Evolutionary conservation across 2,113 vertebrate species (phyloP), one percentile per base, ranked within the genome.

Genomic region (Campylorhamphus procurvoides): DNA sequence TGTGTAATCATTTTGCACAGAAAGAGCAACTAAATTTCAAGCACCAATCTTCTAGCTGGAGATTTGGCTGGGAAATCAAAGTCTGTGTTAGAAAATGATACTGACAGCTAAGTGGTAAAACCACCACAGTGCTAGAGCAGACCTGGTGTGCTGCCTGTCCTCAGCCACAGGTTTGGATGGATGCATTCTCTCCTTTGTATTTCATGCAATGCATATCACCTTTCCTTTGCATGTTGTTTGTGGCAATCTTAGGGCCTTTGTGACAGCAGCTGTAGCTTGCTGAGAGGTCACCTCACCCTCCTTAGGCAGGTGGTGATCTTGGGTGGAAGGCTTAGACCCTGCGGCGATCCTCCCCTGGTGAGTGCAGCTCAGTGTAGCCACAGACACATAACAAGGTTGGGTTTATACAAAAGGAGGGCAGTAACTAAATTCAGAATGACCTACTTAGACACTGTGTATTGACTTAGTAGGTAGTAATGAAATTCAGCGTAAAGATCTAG

Each of bases 391-490:
- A 85, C 6, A 35, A 89, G 79, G 85, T 71, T 92, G 88, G 53
- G n/a, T 78, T 83, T 78, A 27, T 44, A 66, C 1, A 58, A 78
- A 93, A 97, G 37, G 85, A 94, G 89, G 96, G 50, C 95, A 94
- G 89, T 73, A 91, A 90, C 86, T 95, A 96, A 95, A 96, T 92
- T 95, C 90, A 84, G 95, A 96, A 87, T 6, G 74, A 90, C 93
- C 95, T 94, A 91, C 44, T 82, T 96, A 90, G 64, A 55, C 58
- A 78, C n/a, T 39, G 67, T 19, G 1, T 81, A 55, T 88, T 68
- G 78, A 93, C 71, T 93, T 91, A 91, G 84, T 42, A 89, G 66
- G 37, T 91, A 77, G 52, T 96, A 94, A 96, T 44, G 42, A 90
- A 94, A 95, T 87, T 64, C 55, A 79, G 14, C 64, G 20, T 62